Conservation (phyloP, 2,888 invertebrate genomes). For the Selenia dentaria region DNA sequence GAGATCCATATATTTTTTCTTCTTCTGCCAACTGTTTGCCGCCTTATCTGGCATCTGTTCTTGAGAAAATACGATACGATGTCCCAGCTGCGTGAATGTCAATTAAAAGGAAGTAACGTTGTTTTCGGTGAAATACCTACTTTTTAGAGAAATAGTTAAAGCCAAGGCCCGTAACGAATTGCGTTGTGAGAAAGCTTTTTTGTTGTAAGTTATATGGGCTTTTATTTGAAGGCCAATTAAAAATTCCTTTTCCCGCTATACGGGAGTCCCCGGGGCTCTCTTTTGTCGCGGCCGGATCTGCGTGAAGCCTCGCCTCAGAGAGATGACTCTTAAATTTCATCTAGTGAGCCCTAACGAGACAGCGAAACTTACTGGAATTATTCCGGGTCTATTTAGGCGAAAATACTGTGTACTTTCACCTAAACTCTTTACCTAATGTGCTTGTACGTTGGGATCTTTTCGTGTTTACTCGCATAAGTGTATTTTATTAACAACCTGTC, state of each 20-base stretch:
- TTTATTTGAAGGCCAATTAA: constrained; percentile 77
- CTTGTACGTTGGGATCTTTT: constrained; percentile 11
- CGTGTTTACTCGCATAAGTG: constrained; percentile 15
- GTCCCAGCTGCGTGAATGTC: constrained; percentile 33
- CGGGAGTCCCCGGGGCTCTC: constrained; percentile 56
- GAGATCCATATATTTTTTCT: constrained; percentile 37
- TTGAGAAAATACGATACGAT: constrained; percentile 40
- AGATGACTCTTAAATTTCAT: constrained; percentile 71
- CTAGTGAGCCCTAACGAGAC: constrained; percentile 66
- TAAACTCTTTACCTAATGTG: constrained; percentile 20
- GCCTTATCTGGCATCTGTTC: constrained; percentile 43
- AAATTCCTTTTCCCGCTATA: constrained; percentile 65
- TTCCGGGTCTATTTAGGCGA: constrained; percentile 35
- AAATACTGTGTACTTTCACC: constrained; percentile 35
- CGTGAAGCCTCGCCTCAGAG: constrained; percentile 50
- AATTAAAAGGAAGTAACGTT: constrained; percentile 37
- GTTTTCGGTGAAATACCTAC: constrained; percentile 34
- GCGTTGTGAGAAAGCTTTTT: constrained; percentile 46
- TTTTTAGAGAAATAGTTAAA: constrained; percentile 45
- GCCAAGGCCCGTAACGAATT: constrained; percentile 43
- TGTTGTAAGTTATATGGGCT: constrained; percentile 56
- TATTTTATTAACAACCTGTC: constrained; percentile 12
- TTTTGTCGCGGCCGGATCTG: constrained; percentile 70
- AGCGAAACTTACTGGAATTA: constrained; percentile 45
- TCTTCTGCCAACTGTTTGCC: constrained; percentile 37